Base-by-base conservation (phyloP, 2,888 invertebrate genomes). In the Melipona bicolor region DNA sequence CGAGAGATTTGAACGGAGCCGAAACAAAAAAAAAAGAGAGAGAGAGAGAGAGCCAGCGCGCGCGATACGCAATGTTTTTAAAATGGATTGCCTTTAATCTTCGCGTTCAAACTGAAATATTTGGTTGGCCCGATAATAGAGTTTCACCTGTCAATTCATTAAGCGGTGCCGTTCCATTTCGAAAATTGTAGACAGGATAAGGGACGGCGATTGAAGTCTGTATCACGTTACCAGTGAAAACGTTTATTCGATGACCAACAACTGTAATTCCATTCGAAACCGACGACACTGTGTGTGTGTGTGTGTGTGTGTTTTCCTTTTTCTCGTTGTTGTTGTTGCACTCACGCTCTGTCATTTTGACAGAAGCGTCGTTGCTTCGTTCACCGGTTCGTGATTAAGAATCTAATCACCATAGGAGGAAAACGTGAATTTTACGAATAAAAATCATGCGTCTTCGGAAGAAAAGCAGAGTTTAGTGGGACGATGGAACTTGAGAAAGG, bases 21-120 rank as follows among this genome's bases (percentile, higher is more conserved):
- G 56, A 59, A 43, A 68, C 64, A 52, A 62, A 27, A 17, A n/a
- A n/a, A 21, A 54, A 13, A n/a, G 24, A 24, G 24, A 15, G 3
- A 24, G 36, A 52, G 19, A 32, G n/a, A 64, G n/a, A 62, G n/a
- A 27, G n/a, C n/a, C n/a, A 3, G 49, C 5, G 43, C 24, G 62
- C 50, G 64, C 50, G 54, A 65, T 67, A 56, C 50, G 72, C 27
- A 72, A 56, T 62, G 69, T 84, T 80, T 85, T 84, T 70, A 70
- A 79, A 79, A 77, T 69, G 72, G 79, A 84, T 84, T 75, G 84
- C 79, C 70, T 79, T 84, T 84, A 84, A 84, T 84, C 79, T 69
- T 74, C 69, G 56, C 59, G 71, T 71, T 49, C 81, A 49, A 62
- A 64, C 65, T 76, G 82, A 76, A 79, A 84, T 76, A 84, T 84